Evolutionary conservation across 2,113 vertebrate species (phyloP).

Genomic region (Crotalus viridis): DNA sequence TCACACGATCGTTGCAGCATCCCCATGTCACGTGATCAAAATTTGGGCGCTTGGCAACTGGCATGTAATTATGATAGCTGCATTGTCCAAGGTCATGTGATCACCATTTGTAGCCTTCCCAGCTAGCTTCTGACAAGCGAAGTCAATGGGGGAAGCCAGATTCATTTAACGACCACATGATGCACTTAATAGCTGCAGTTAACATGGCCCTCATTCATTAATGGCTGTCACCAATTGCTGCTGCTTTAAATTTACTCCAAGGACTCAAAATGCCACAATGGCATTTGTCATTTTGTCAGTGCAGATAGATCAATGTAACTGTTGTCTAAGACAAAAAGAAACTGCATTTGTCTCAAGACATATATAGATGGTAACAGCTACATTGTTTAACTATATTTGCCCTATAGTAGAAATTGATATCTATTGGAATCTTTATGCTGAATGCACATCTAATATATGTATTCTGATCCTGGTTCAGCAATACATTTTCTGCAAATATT

Average conservation of each 20-base stretch:
- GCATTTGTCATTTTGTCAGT: not conserved
- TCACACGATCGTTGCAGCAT: not conserved
- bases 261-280: not conserved
- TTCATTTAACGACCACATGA: not conserved
- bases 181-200: not conserved
- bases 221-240: not conserved
- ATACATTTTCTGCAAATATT: not conserved
- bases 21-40: not conserved
- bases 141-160: not conserved
- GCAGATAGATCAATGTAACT: not conserved
- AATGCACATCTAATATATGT: not conserved
- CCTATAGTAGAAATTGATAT: not conserved
- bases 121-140: not conserved
- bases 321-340: not conserved
- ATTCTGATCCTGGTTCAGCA: not conserved
- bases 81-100: not conserved
- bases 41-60: not conserved
- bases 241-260: not conserved
- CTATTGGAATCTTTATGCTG: not conserved
- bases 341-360: not conserved
- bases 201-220: not conserved
- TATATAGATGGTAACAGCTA: not conserved
- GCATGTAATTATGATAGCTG: not conserved
- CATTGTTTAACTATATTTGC: not conserved
- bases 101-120: not conserved